Conservation (phyloP, 2,113 vertebrate species). For the Poicephalus gulielmi region DNA sequence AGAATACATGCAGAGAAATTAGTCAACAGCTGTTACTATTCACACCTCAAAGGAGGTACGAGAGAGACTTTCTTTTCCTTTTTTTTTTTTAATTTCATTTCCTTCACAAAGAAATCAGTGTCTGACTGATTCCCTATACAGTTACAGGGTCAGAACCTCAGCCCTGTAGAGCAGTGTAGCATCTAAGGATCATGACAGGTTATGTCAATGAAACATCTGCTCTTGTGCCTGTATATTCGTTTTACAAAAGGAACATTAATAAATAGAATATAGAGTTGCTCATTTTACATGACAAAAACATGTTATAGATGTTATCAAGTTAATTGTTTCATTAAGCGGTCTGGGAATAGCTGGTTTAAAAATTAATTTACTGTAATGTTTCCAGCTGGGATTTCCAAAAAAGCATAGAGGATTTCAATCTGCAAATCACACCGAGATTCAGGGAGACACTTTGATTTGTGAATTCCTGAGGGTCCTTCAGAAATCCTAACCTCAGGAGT, state of each 20-base stretch:
- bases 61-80: neutral
- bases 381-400: conserved; percentile 18
- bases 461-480: neutral
- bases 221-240: neutral
- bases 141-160: neutral
- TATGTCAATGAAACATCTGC: neutral
- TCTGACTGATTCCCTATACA: neutral
- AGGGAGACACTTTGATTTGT: neutral
- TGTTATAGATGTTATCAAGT: neutral
- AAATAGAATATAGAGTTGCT: neutral
- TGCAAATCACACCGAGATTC: neutral
- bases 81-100: neutral
- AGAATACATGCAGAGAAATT: neutral
- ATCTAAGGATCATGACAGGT: neutral
- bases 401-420: neutral
- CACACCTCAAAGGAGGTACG: neutral
- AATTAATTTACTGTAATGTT: conserved; percentile 7
- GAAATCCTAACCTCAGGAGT: neutral
- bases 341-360: conserved; percentile 21
- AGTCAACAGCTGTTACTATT: neutral
- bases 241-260: neutral
- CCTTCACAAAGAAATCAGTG: neutral
- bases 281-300: neutral
- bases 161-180: neutral
- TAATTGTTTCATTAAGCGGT: neutral